phyloP scores from a whole-genome alignment of 2,797 vertebrate genomes.

The Coilia nasus region DNA sequence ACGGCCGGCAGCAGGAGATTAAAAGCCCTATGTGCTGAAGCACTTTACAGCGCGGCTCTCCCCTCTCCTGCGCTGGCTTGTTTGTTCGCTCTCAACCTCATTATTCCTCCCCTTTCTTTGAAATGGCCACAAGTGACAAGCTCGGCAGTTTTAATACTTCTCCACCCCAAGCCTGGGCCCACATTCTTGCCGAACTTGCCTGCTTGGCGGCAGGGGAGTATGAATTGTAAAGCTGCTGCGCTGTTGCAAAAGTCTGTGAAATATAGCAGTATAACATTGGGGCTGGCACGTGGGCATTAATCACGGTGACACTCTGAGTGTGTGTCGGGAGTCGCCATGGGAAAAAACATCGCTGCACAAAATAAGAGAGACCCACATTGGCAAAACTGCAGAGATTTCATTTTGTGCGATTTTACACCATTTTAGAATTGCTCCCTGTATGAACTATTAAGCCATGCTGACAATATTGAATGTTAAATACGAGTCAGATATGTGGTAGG shows the following conservation, averaged over 20 bases:
- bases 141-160: constrained; percentile 18
- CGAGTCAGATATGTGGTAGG: background rate
- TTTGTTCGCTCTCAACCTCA: background rate
- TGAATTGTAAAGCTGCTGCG: constrained; percentile 4
- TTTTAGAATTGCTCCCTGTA: background rate
- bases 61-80: background rate
- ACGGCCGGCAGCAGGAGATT: background rate
- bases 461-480: background rate
- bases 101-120: constrained; percentile 4
- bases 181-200: background rate
- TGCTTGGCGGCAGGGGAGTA: background rate
- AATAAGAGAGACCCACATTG: background rate
- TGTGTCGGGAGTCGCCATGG: background rate
- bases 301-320: background rate
- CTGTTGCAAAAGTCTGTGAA: constrained; percentile 14
- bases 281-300: constrained; percentile 18
- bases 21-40: background rate
- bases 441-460: background rate
- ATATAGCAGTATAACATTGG: constrained; percentile 23
- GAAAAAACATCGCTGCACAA: constrained; percentile 2
- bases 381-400: background rate
- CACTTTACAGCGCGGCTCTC: background rate
- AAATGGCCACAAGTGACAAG: constrained; percentile 10
- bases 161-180: background rate
- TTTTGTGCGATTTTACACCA: background rate